These are phyloP conservation scores for Pseudomyrmex pallidus DNA, from an alignment of 1,140 invertebrate species.

Conservation along the genomic window DNA sequence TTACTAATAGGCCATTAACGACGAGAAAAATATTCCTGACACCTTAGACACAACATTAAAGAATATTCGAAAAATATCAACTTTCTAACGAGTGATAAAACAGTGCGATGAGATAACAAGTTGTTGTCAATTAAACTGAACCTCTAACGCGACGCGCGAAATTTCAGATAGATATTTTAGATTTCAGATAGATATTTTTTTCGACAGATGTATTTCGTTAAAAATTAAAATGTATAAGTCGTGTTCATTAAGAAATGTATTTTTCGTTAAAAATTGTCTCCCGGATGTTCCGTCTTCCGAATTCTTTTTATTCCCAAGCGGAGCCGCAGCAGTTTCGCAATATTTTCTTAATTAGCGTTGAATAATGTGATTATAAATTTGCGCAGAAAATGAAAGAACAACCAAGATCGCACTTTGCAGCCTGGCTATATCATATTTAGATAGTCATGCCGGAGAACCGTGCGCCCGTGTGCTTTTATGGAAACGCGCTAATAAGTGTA, in stretches of 20 bases:
- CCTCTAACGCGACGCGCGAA: neutral
- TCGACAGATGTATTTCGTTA: neutral
- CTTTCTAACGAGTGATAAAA: conserved; percentile 1
- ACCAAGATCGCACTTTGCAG: conserved; percentile 2
- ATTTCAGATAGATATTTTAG: neutral
- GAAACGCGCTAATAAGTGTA: conserved; percentile 45
- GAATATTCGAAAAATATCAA: conserved; percentile 18
- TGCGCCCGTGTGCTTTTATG: conserved; percentile 37
- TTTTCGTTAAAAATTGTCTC: neutral
- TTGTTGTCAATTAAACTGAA: neutral
- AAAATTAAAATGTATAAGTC: neutral
- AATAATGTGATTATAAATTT: conserved; percentile 4
- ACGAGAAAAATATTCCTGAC: neutral
- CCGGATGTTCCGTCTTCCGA: neutral
- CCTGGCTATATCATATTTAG: neutral
- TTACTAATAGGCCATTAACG: conserved; percentile 63
- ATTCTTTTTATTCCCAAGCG: neutral
- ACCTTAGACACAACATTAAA: neutral
- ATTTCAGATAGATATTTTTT: neutral
- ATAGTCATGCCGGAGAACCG: neutral
- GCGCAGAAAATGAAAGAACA: neutral
- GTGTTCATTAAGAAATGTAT: no score
- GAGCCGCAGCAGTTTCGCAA: neutral
- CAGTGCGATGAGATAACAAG: neutral
- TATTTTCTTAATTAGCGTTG: conserved; percentile 44